Conservation (phyloP, 2,113 vertebrate species). For the Tapirus terrestris region DNA sequence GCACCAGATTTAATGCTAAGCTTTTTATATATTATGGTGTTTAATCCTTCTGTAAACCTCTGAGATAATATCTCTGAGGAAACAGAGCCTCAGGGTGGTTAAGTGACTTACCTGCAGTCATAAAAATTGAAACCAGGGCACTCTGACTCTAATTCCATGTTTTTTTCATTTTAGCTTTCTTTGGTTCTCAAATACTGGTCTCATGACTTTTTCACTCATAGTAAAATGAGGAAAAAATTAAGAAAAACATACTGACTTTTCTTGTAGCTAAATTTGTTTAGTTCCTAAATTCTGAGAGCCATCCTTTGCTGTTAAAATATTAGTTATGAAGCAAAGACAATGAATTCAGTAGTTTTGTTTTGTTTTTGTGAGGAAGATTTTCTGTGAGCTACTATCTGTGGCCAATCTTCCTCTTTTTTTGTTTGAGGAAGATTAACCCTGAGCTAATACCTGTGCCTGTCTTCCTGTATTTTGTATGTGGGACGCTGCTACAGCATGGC, state of each 20-base stretch:
- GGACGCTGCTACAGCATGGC: too few relatives aligned
- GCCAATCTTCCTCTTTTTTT: too few relatives aligned
- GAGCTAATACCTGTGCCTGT: too few relatives aligned
- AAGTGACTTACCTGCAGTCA: neutral
- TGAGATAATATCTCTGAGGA: neutral
- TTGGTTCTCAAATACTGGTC: neutral
- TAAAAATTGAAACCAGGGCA: neutral
- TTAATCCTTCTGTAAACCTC: neutral
- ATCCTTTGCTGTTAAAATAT: constrained; percentile 21
- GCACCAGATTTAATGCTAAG: neutral
- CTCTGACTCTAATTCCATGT: neutral
- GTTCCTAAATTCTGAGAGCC: neutral
- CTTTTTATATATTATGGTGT: neutral
- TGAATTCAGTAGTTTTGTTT: neutral
- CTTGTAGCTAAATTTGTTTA: neutral
- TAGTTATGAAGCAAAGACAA: neutral
- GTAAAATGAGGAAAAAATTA: neutral
- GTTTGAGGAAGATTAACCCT: too few relatives aligned
- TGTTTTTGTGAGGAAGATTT: neutral
- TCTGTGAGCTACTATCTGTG: too few relatives aligned
- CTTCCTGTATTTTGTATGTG: too few relatives aligned
- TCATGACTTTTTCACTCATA: neutral
- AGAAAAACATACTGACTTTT: neutral
- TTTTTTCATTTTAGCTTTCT: neutral
- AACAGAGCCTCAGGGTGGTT: neutral